Evolutionary conservation across 2,113 vertebrate genomes (phyloP), one percentile per base, ranked within the genome.

Genomic region (Chionomys nivalis): DNA sequence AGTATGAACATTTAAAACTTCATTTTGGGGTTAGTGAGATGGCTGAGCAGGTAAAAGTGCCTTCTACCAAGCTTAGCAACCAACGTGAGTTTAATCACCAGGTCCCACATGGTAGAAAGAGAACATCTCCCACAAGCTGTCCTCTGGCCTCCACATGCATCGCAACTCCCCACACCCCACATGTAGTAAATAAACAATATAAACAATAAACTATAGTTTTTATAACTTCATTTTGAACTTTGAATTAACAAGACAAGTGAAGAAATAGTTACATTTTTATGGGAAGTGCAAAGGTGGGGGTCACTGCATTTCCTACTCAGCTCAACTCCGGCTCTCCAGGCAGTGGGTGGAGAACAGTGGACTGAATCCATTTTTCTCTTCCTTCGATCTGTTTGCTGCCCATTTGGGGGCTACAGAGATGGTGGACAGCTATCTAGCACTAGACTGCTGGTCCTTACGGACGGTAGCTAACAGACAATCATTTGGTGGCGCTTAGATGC

Each of bases 211-310:
- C 10, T 65, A n/a, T 55, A n/a, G 13, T n/a, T 12, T 24, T 17
- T 12, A 39, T 77, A 79, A 72, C n/a, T 95, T 89, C 4, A 33
- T 78, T 87, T 87, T 81, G 21, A 83, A 49, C 55, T 5, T 87
- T 92, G n/a, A 93, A 16, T 93, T 85, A n/a, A 1, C 39, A 76
- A 66, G 19, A 63, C 85, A 90, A 52, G 26, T 75, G 26, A 8
- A 86, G n/a, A 36, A 93, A 16, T 11, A n/a, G 44, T 94, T 47
- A 58, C 36, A 83, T 93, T 93, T 93, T 70, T 78, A 21, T 49
- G 70, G 11, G 26, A 49, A 76, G 55, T 7, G 26, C 39, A 49
- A 28, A 72, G n/a, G 72, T 24, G 36, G 49, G 49, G 44, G 24
- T 42, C 91, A 96, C 61, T 88, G 19, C 36, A 33, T 61, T 77